phyloP scores from a whole-genome alignment of 92 coral and sea anemone genomes.

The Hydrozoanthus gracilis region DNA sequence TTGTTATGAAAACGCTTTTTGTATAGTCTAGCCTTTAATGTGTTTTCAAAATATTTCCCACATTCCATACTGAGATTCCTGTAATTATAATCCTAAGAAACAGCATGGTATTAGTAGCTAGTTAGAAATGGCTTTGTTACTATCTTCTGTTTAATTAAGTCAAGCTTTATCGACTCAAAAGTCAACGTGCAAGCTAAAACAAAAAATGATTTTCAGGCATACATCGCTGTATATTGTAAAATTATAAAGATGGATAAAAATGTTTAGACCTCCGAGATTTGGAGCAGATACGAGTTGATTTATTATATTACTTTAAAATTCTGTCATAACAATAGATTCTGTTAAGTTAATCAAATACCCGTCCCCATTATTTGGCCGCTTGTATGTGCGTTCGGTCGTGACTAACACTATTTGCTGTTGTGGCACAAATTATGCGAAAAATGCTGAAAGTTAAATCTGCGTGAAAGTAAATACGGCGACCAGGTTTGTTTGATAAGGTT shows the following conservation, averaged over 20 bases:
- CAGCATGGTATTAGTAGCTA: background rate
- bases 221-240: no score
- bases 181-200: background rate
- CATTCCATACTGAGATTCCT: background rate
- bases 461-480: conserved; percentile 8
- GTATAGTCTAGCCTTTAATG: background rate
- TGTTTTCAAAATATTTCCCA: background rate
- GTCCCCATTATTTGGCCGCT: background rate
- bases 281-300: background rate
- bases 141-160: background rate
- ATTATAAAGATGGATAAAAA: no score
- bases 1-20: background rate
- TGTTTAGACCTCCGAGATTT: no score
- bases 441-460: background rate
- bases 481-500: background rate
- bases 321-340: background rate
- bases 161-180: background rate
- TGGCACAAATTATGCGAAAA: conserved; percentile 7
- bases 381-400: conserved; percentile 2
- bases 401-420: background rate
- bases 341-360: background rate
- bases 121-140: background rate
- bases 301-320: background rate
- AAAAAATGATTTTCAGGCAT: no score
- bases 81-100: background rate